A percentile compares a stretch with the other conserved stretches of the same genome.
Evolutionary conservation across 2,113 vertebrate species (phyloP).

Genomic region (Brienomyrus longianalis): DNA sequence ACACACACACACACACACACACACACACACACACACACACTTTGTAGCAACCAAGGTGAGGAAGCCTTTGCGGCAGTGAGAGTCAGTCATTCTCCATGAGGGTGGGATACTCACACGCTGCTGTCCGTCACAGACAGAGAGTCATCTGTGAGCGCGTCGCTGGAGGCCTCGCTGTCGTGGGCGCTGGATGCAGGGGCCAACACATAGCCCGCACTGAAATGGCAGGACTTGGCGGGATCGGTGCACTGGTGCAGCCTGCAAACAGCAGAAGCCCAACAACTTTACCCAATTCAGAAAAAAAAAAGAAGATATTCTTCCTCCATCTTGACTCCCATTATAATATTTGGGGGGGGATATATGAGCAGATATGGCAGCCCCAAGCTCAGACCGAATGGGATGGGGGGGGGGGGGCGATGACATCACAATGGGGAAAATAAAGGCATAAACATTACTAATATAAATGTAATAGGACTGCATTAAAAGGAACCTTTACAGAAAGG

Average conservation of each 20-base stretch:
- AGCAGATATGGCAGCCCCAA: too few species aligned
- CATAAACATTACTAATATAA: not conserved
- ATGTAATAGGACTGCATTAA: not conserved
- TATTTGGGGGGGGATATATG: not conserved
- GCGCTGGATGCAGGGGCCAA: constrained; percentile 88
- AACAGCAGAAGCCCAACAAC: constrained; percentile 5
- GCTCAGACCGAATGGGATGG: too few species aligned
- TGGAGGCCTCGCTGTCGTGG: constrained; percentile 91
- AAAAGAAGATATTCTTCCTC: not conserved
- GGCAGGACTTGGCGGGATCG: constrained; percentile 75
- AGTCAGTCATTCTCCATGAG: not conserved
- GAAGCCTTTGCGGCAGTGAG: not conserved
- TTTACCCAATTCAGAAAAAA: not conserved
- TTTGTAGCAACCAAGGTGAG: not conserved
- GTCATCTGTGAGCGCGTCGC: constrained; percentile 87
- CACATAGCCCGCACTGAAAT: constrained; percentile 80
- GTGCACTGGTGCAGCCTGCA: constrained; percentile 75
- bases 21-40: not conserved
- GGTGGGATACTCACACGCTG: constrained; percentile 76
- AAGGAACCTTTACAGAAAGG: not conserved
- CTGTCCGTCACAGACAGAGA: constrained; percentile 96
- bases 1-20: not conserved
- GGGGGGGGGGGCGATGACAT: too few species aligned
- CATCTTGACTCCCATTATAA: not conserved
- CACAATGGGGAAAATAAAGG: not conserved